A percentile compares a stretch with the other conserved stretches of the same genome.
These are phyloP conservation scores for Crypturellus undulatus DNA, from an alignment of 2,113 vertebrate species.

Conservation along the genomic window DNA sequence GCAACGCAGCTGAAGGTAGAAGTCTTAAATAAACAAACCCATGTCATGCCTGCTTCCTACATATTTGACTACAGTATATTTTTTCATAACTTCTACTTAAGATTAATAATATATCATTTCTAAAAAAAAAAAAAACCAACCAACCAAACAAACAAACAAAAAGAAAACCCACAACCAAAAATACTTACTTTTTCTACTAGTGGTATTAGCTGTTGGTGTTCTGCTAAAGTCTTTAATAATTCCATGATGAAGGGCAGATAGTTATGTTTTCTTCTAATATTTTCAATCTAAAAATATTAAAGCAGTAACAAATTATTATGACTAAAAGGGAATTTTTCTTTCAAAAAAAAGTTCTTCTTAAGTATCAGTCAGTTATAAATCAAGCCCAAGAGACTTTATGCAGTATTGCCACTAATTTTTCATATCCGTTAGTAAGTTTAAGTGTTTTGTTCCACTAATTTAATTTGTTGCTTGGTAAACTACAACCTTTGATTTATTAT, in stretches of 20 bases:
- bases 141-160: too few relatives aligned
- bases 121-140: too few relatives aligned
- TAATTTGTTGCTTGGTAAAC: not conserved
- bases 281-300: conserved; percentile 89
- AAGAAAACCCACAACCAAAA: not conserved
- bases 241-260: conserved; percentile 99
- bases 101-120: rapidly evolving
- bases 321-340: not conserved
- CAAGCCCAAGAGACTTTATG: not conserved
- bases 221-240: conserved; percentile 95
- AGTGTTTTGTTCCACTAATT: not conserved
- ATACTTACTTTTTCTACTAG: conserved; percentile 93
- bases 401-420: too few relatives aligned
- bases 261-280: conserved; percentile 98
- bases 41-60: not conserved
- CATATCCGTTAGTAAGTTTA: not conserved
- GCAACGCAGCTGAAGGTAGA: not conserved
- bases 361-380: not conserved
- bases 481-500: not conserved
- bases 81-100: too few relatives aligned
- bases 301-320: not conserved
- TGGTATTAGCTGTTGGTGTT: conserved; percentile 97
- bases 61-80: not conserved
- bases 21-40: not conserved
- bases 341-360: not conserved